These are phyloP conservation scores for Anguilla marmorata DNA, from an alignment of 2,797 vertebrate genomes.

Conservation along the genomic window DNA sequence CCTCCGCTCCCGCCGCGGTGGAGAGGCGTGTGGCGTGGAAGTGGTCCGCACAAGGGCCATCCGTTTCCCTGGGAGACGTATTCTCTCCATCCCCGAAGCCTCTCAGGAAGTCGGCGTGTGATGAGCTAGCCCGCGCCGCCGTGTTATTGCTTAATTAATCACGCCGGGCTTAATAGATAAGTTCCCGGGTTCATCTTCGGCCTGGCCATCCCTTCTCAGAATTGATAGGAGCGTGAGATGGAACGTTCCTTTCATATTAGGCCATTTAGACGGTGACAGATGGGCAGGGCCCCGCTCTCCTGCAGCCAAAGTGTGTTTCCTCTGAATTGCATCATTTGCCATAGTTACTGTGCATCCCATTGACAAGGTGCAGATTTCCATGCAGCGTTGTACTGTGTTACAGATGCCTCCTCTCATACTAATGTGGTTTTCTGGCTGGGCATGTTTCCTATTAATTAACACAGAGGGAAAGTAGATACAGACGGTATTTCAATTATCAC, in stretches of 20 bases:
- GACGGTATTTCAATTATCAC: not conserved
- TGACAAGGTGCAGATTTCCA: constrained; percentile 33
- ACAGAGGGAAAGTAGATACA: not conserved
- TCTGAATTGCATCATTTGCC: constrained; percentile 37
- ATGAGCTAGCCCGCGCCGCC: constrained; percentile 21
- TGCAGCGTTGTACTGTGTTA: constrained; percentile 24
- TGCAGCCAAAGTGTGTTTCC: constrained; percentile 25
- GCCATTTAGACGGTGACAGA: constrained; percentile 33
- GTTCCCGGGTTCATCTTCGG: constrained; percentile 37
- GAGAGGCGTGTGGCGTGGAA: not conserved
- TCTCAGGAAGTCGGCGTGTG: constrained; percentile 32
- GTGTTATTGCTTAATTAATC: constrained; percentile 43
- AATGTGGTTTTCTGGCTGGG: constrained; percentile 14
- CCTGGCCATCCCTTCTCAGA: constrained; percentile 3
- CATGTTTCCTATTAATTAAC: constrained; percentile 7
- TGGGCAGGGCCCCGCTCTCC: constrained; percentile 22
- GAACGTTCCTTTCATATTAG: constrained; percentile 29
- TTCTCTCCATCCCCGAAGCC: constrained; percentile 5
- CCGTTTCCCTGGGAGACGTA: constrained; percentile 31
- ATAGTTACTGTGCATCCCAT: constrained; percentile 27
- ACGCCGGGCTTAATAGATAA: constrained; percentile 38
- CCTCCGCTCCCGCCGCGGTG: not conserved
- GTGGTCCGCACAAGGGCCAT: not conserved
- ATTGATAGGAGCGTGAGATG: constrained; percentile 37
- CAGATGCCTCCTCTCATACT: constrained; percentile 12